Evolutionary conservation across 1,140 invertebrate genomes (phyloP), one percentile per base, ranked within the genome.

Genomic region (Diachasma alloeum): DNA sequence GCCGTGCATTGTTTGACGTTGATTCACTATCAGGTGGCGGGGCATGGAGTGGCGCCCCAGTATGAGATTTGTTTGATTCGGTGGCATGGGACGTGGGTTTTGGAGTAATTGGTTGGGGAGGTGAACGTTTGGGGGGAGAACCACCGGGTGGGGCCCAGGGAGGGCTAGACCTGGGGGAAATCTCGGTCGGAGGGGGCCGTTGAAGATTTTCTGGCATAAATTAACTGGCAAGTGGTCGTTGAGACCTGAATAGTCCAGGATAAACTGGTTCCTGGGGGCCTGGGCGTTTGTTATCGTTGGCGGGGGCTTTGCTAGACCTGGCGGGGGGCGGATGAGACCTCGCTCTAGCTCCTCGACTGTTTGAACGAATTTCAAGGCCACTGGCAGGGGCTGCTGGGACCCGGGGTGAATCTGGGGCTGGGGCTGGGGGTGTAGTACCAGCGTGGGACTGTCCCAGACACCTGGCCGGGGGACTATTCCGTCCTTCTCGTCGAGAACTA

Each of bases 311-410:
- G 76, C 82, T 36, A 85, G 79, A 74, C 84, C 85, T 44, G 85
- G 86, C 71, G 86, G 85, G 6, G 84, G 87, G 39, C 89, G 84
- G n/a, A 90, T 86, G n/a, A 91, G 81, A 36, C 85, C 86, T 63
- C 89, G 85, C 79, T 92, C 91, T 56, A 92, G 74, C 82, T 92
- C 91, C 84, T 92, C 91, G 13, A 92, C 91, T 8, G 91, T 92
- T 75, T 90, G 89, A 22, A 91, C 90, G 86, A 89, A 91, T 81
- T 89, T 85, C 39, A 89, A 77, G 0, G 83, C 17, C 5, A 84
- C 22, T 72, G 84, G 70, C 31, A 86, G 72, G 5, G 80, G 79
- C 13, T 79, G 82, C 63, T 81, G 81, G 63, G n/a, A n/a, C n/a
- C n/a, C n/a, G n/a, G 81, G 82, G 4, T 79, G 75, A 70, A 83